These are phyloP conservation scores for Nineta flava DNA, from an alignment of 2,888 invertebrate genomes.

Conservation along the genomic window DNA sequence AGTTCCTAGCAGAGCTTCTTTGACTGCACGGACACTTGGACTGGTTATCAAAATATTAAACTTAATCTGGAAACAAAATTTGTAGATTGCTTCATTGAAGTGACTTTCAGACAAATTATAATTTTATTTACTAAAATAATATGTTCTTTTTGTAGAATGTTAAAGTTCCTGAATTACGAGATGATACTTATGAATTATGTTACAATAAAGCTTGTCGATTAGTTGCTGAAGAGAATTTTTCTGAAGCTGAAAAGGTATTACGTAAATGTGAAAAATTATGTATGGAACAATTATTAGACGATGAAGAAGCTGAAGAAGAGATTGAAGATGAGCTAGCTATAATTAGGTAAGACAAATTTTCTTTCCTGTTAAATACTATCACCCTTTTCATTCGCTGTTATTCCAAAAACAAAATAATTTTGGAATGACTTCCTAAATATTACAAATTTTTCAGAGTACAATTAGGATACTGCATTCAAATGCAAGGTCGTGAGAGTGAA, in stretches of 20 bases:
- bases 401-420: too few species aligned
- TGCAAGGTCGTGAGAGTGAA: conserved; percentile 71
- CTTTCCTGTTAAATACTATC: too few species aligned
- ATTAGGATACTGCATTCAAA: conserved; percentile 75
- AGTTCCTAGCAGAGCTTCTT: too few species aligned
- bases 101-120: too few species aligned
- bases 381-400: too few species aligned
- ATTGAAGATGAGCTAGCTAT: conserved; percentile 86
- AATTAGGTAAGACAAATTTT: conserved; percentile 41
- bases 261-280: conserved; percentile 73
- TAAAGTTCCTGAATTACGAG: conserved; percentile 29
- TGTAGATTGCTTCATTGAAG: too few species aligned
- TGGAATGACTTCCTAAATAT: conserved; percentile 15
- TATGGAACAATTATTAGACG: conserved; percentile 70
- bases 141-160: conserved; percentile 26
- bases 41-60: too few species aligned
- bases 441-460: conserved; percentile 61
- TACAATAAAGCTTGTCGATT: conserved; percentile 82
- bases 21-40: too few species aligned
- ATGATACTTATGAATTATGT: conserved; percentile 74
- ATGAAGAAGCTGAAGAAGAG: conserved; percentile 82
- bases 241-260: conserved; percentile 68
- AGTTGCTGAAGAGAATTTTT: conserved; percentile 51
- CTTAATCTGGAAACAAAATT: too few species aligned
- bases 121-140: too few species aligned